These are phyloP conservation scores for Florisuga fusca DNA, from an alignment of 2,797 vertebrate species.

Conservation along the genomic window DNA sequence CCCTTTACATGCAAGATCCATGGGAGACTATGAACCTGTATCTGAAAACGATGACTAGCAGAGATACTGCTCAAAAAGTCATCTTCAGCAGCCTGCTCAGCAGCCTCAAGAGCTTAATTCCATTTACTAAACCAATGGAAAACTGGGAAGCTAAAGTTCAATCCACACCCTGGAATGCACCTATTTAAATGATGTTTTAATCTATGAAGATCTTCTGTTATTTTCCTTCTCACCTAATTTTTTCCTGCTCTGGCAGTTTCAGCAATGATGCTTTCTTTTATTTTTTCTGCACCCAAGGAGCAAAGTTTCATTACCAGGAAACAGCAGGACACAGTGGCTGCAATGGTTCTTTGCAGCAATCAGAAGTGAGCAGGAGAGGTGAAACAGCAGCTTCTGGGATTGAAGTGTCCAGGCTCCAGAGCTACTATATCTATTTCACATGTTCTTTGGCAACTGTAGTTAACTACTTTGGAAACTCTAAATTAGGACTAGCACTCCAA, in stretches of 20 bases:
- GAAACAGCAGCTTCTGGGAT: not conserved
- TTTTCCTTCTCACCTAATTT: not conserved
- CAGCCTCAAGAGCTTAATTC: not conserved
- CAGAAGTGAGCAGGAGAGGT: not conserved
- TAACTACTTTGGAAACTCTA: not conserved
- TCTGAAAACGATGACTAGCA: not conserved
- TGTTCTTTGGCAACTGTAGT: not conserved
- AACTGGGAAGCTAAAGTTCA: not conserved
- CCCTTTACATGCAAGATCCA: not conserved
- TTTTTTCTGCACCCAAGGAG: not conserved
- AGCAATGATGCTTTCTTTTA: not conserved
- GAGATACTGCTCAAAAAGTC: not conserved
- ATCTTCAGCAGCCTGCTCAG: fast-evolving
- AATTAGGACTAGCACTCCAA: not conserved
- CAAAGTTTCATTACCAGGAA: slow-evolving; percentile 7
- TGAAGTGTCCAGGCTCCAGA: not conserved
- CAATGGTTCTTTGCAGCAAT: not conserved
- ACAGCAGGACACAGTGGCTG: not conserved
- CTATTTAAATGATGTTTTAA: not conserved
- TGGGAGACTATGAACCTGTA: not conserved
- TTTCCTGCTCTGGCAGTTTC: not conserved
- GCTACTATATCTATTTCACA: not conserved
- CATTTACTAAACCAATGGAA: slow-evolving; percentile 18
- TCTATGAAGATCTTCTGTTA: not conserved
- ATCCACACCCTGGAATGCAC: not conserved